These are phyloP conservation scores for Globodera rostochiensis DNA, from an alignment of 1,140 invertebrate genomes.

Conservation along the genomic window DNA sequence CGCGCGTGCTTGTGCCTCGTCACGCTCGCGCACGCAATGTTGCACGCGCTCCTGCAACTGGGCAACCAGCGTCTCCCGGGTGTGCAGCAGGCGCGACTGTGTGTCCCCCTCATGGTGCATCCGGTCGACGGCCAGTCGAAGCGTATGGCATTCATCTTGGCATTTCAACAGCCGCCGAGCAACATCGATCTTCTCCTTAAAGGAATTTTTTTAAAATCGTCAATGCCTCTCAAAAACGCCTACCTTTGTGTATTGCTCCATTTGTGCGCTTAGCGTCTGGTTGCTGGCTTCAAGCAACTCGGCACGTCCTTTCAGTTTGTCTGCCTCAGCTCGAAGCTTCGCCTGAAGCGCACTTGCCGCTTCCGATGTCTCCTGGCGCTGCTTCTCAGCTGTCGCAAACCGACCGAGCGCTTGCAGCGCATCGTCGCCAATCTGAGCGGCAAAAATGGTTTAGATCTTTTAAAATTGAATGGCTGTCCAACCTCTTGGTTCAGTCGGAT, in stretches of 20 bases:
- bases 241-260: not conserved
- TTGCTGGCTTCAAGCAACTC: not conserved
- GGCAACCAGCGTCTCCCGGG: not conserved
- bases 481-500: not conserved
- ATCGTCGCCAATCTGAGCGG: not conserved
- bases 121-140: conserved; percentile 4
- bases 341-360: not conserved
- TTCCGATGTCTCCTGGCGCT: not conserved
- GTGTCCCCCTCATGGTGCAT: not conserved
- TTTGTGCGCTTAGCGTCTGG: not conserved
- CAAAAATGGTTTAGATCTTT: not conserved
- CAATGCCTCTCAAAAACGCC: no score
- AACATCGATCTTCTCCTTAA: not conserved
- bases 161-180: not conserved
- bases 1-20: not conserved
- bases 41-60: not conserved
- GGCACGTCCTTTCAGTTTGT: not conserved
- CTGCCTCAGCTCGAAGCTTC: not conserved
- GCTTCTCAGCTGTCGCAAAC: not conserved
- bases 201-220: no score
- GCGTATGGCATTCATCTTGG: conserved; percentile 3
- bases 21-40: not conserved
- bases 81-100: not conserved
- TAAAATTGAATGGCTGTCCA: not conserved
- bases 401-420: not conserved